Percentiles rank a stretch among this genome's conserved stretches.
Evolutionary conservation across 2,113 vertebrate genomes (phyloP).

Genomic region (Boulengeromyrus knoepffleri): DNA sequence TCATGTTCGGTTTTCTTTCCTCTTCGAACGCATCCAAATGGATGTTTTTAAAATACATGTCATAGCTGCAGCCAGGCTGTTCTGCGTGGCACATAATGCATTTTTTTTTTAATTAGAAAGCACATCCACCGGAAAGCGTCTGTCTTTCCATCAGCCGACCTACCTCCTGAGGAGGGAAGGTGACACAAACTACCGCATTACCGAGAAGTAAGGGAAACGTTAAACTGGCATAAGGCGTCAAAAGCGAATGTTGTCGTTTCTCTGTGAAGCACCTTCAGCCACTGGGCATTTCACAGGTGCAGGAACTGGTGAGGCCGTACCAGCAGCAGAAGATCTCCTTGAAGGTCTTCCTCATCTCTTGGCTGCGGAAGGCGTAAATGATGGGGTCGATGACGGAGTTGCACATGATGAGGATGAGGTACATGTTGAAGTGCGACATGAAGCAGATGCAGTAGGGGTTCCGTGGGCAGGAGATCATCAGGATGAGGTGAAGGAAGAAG

Average conservation of each 20-base stretch:
- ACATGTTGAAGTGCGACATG: conserved; percentile 47
- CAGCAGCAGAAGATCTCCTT: conserved; percentile 38
- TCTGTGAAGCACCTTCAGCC: background rate
- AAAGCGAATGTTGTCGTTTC: background rate
- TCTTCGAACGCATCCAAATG: background rate
- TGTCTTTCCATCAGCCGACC: background rate
- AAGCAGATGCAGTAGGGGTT: conserved; percentile 45
- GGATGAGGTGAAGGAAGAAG: conserved; percentile 46
- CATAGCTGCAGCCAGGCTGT: background rate
- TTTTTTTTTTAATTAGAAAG: background rate
- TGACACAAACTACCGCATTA: background rate
- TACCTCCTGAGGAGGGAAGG: background rate
- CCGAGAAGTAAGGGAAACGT: background rate
- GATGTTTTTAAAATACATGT: background rate
- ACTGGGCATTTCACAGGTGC: conserved; percentile 14
- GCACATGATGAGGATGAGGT: conserved; percentile 48
- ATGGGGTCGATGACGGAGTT: conserved; percentile 47
- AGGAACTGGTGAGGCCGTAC: background rate
- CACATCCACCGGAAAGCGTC: background rate
- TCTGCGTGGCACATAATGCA: background rate
- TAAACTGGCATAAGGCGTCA: background rate
- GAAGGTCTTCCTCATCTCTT: conserved; percentile 47
- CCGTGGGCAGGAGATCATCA: conserved; percentile 44
- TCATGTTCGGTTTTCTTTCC: background rate
- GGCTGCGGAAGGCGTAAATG: conserved; percentile 44